Conservation (phyloP, 2,888 invertebrate genomes). For the Cryptocephalus moraei region DNA sequence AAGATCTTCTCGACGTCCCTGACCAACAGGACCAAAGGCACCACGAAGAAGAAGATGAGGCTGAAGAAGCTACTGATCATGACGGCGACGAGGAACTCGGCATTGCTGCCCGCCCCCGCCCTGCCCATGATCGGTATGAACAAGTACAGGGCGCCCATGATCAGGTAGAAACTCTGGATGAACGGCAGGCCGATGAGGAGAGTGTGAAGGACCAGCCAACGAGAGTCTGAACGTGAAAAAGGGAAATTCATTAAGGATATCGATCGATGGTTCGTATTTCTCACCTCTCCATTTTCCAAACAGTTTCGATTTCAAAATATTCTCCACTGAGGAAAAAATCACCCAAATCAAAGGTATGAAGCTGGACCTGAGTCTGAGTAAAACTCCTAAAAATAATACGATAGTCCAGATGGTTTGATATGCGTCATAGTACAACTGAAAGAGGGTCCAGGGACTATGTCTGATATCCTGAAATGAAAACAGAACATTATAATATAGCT, state of each 20-base stretch:
- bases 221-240: constrained; percentile 36
- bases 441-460: constrained; percentile 37
- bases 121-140: constrained; percentile 78
- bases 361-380: constrained; percentile 54
- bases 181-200: constrained; percentile 48
- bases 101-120: constrained; percentile 56
- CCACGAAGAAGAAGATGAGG: constrained; percentile 39
- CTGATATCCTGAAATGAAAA: too few relatives aligned
- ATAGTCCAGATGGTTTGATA: constrained; percentile 48
- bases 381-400: constrained; percentile 43
- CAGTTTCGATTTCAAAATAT: constrained; percentile 42
- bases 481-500: too few relatives aligned
- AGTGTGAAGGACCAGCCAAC: constrained; percentile 46
- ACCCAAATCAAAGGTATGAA: constrained; percentile 58
- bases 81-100: constrained; percentile 56
- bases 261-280: background rate
- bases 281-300: constrained; percentile 44
- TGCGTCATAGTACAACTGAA: constrained; percentile 48
- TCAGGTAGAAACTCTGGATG: constrained; percentile 58
- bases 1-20: constrained; percentile 43
- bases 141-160: constrained; percentile 58
- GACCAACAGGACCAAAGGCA: constrained; percentile 37
- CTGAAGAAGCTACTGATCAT: constrained; percentile 37
- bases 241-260: too few relatives aligned
- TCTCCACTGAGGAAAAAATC: constrained; percentile 47